Conservation (phyloP, 2,113 vertebrate genomes). For the Cololabis saira region DNA sequence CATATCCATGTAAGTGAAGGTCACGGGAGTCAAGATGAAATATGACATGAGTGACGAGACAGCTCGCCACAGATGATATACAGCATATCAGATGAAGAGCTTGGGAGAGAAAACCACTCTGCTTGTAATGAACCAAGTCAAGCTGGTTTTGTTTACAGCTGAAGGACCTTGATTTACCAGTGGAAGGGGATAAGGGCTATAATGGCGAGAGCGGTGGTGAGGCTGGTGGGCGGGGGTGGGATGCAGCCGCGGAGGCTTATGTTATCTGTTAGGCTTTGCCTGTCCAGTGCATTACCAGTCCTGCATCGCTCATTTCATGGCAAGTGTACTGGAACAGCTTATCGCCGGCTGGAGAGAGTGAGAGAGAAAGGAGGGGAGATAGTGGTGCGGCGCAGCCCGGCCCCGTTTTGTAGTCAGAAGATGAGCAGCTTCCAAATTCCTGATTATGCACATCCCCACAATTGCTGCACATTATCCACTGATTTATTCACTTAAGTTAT, state of each 20-base stretch:
- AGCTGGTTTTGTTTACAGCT: slow-evolving; percentile 60
- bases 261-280: slow-evolving; percentile 77
- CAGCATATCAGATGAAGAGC: slow-evolving; percentile 45
- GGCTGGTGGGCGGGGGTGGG: neutral
- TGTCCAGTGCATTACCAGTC: slow-evolving; percentile 73
- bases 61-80: slow-evolving; percentile 56
- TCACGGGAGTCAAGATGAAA: slow-evolving; percentile 60
- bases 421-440: slow-evolving; percentile 72
- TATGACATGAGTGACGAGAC: slow-evolving; percentile 44
- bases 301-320: slow-evolving; percentile 77
- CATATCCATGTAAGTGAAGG: slow-evolving; percentile 60
- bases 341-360: slow-evolving; percentile 63
- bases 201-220: slow-evolving; percentile 14
- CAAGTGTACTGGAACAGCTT: slow-evolving; percentile 79
- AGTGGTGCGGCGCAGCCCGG: slow-evolving; percentile 21
- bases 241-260: slow-evolving; percentile 46
- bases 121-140: slow-evolving; percentile 59
- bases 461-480: slow-evolving; percentile 63
- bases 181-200: slow-evolving; percentile 34
- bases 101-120: slow-evolving; percentile 37
- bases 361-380: slow-evolving; percentile 2
- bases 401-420: slow-evolving; percentile 68
- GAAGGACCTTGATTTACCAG: slow-evolving; percentile 53
- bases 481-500: slow-evolving; percentile 68
- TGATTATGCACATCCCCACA: slow-evolving; percentile 69